Evolutionary conservation across 2,888 invertebrate species (phyloP), one percentile per base, ranked within the genome.

Genomic region (Eilema sororculum): DNA sequence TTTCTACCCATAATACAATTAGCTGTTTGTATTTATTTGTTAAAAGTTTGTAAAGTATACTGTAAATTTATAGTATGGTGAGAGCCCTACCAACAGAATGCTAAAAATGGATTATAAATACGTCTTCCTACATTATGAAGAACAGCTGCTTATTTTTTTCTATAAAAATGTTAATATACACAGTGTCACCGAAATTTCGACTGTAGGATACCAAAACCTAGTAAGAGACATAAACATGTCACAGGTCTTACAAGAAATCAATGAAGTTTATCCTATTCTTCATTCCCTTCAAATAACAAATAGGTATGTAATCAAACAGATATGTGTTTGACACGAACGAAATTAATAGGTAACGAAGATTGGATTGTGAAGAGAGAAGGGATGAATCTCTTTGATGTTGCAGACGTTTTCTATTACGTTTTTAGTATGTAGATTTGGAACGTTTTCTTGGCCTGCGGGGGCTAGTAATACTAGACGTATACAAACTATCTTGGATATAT

Each of bases 241-340:
- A 25, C 28, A 5, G 33, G n/a, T 68, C 8, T 59, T 30, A 64
- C 9, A n/a, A 46, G 33, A 30, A 64, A 64, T 68, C 68, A 30
- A 64, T 64, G 41, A 16, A 46, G 22, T 30, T 63, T 41, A 46
- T 46, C 58, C 46, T 30, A 65, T 71, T 57, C 25, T 68, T 61
- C 65, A 61, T 46, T 5, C 33, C 62, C 59, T 65, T 68, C 56
- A 62, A 69, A 65, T 56, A 52, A 30, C 64, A 25, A 13, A n/a
- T 10, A 20, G 16, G 13, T 68, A n/a, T 60, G n/a, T 25, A 52
- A 75, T 67, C 64, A 78, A 77, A 69, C 22, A 65, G 65, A 67
- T 71, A 68, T 75, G 70, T 71, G 59, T 64, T 58, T 65, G 68
- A 69, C 64, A 64, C 28, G 41, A 13, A 46, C 59, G 68, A 59